Conservation (phyloP, 2,888 invertebrate genomes). For the Tetranychus truncatus region DNA sequence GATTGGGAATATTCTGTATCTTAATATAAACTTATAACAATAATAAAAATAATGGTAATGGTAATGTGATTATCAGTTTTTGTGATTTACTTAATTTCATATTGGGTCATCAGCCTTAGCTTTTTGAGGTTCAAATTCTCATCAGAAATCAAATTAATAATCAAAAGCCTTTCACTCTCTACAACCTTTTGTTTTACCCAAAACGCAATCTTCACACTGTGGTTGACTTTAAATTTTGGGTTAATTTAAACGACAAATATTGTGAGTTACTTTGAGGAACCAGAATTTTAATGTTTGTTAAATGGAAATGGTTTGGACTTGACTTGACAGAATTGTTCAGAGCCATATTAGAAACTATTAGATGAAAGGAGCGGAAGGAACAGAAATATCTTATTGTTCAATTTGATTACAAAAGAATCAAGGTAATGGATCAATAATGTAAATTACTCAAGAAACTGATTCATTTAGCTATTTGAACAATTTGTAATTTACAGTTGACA, state of each 20-base stretch:
- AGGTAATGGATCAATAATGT: not conserved
- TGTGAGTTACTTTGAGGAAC: no score
- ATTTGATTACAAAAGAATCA: not conserved
- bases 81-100: not conserved
- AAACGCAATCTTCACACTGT: no score
- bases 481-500: no score
- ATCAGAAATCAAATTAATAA: no score
- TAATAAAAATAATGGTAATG: not conserved
- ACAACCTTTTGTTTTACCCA: no score
- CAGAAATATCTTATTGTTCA: not conserved
- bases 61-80: not conserved
- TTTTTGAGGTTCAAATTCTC: no score
- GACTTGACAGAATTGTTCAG: no score
- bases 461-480: not conserved
- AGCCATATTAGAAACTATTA: not conserved
- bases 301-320: no score
- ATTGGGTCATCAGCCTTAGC: not conserved
- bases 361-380: not conserved
- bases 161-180: no score
- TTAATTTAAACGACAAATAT: no score
- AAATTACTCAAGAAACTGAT: not conserved
- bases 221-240: no score
- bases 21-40: not conserved
- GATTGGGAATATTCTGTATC: not conserved
- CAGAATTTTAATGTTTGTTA: no score